A percentile compares a stretch with the other conserved stretches of the same genome.
Evolutionary conservation across 2,888 invertebrate genomes (phyloP).

Genomic region (Epistrophe eligans): DNA sequence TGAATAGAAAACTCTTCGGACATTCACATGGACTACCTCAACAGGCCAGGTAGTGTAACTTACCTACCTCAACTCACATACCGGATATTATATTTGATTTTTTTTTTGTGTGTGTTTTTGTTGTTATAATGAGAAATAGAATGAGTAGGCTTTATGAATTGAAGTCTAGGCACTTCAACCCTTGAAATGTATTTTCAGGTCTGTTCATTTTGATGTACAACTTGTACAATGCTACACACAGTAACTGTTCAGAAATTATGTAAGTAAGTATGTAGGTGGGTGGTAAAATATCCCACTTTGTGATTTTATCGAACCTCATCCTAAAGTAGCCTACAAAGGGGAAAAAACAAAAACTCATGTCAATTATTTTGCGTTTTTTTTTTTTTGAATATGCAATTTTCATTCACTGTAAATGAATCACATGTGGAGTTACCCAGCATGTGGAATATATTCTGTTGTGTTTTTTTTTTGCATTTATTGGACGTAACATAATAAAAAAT

Average conservation of each 20-base stretch:
- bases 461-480: too few species aligned
- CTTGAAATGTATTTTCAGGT: background rate
- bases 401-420: slow-evolving; percentile 4
- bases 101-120: background rate
- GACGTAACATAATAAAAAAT: too few species aligned
- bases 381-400: background rate
- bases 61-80: background rate
- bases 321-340: slow-evolving; percentile 1
- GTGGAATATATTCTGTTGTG: too few species aligned
- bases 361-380: background rate
- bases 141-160: slow-evolving; percentile 14
- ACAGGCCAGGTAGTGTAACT: too few species aligned
- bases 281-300: background rate
- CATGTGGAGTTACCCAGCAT: background rate
- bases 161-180: background rate
- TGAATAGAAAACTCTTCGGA: slow-evolving; percentile 15
- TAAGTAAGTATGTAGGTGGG: background rate
- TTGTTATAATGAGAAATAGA: background rate
- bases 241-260: background rate
- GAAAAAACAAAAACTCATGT: background rate
- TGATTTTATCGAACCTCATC: background rate
- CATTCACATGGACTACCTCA: slow-evolving; percentile 23
- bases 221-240: background rate
- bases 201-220: background rate
- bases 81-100: background rate